A percentile compares a stretch with the other conserved stretches of the same genome.
phyloP scores from a whole-genome alignment of 2,797 vertebrate genomes.

The Sebastes matsubarae region DNA sequence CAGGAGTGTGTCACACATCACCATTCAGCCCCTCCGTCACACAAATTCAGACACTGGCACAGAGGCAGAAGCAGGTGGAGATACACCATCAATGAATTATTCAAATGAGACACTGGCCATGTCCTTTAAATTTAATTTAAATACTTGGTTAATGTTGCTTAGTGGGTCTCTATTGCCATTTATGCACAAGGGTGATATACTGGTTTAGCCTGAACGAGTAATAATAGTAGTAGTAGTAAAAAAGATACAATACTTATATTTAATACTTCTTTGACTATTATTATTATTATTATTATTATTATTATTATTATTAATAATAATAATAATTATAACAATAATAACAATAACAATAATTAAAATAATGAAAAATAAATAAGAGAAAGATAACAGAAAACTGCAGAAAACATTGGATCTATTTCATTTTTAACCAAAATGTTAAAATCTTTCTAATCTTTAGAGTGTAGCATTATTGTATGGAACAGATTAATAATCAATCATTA shows the following conservation, averaged over 20 bases:
- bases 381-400: neutral
- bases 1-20: constrained; percentile 84
- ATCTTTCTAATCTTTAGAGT: neutral
- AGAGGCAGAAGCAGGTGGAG: constrained; percentile 75
- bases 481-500: too few relatives aligned
- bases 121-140: constrained; percentile 76
- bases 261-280: neutral
- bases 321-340: neutral
- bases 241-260: neutral
- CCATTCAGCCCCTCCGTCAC: constrained; percentile 75
- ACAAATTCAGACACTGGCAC: constrained; percentile 73
- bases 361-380: neutral
- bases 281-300: too few relatives aligned
- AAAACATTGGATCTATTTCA: neutral
- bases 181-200: constrained; percentile 35
- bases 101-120: constrained; percentile 75
- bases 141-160: constrained; percentile 66
- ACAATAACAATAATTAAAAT: neutral
- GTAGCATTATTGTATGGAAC: too few relatives aligned
- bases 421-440: neutral
- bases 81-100: constrained; percentile 81
- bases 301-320: neutral
- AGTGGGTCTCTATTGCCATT: constrained; percentile 38
- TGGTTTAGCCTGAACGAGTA: neutral
- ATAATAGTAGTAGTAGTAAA: neutral